Conservation (phyloP, 1,140 invertebrate genomes). For the Drosophila teissieri region DNA sequence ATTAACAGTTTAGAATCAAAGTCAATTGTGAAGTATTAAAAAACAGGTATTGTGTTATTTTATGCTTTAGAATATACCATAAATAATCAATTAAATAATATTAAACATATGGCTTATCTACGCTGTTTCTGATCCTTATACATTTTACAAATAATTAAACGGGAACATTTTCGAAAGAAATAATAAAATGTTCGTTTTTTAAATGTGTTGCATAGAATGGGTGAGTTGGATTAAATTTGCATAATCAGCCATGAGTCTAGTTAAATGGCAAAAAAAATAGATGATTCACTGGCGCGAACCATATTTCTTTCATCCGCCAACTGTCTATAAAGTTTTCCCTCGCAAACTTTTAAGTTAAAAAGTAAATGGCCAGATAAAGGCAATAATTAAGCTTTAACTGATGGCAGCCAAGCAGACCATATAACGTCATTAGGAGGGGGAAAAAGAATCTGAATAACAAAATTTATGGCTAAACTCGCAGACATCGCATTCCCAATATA, state of each 20-base stretch:
- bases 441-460: slow-evolving; percentile 56
- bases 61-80: too few species aligned
- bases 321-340: slow-evolving; percentile 37
- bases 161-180: too few species aligned
- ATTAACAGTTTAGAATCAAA: slow-evolving; percentile 9
- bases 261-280: slow-evolving; percentile 12
- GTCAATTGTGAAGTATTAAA: neutral
- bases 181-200: too few species aligned
- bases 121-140: too few species aligned
- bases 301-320: slow-evolving; percentile 34
- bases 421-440: slow-evolving; percentile 7
- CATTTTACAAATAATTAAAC: too few species aligned
- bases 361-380: slow-evolving; percentile 43
- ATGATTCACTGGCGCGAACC: slow-evolving; percentile 17
- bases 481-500: neutral
- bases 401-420: slow-evolving; percentile 26
- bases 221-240: slow-evolving; percentile 1
- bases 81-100: too few species aligned
- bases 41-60: neutral
- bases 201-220: neutral
- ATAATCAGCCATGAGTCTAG: slow-evolving; percentile 11
- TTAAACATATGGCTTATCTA: too few species aligned
- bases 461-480: slow-evolving; percentile 53
- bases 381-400: slow-evolving; percentile 53
- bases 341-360: slow-evolving; percentile 34